Percentiles rank a stretch among this genome's conserved stretches.
Conservation (phyloP, 2,888 invertebrate genomes). For the Ornithoptera alexandrae region DNA sequence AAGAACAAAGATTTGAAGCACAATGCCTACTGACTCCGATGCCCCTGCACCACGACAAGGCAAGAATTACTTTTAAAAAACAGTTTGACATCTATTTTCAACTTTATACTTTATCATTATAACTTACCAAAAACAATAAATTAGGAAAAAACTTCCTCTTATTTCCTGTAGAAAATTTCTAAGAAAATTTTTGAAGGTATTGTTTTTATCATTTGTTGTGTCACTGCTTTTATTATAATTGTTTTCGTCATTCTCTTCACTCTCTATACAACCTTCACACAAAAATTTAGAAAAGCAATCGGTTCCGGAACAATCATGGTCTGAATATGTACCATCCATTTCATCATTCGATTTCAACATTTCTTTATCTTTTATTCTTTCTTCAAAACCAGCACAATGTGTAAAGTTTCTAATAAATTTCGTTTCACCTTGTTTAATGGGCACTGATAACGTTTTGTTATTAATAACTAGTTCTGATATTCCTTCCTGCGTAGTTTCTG, state of each 20-base stretch:
- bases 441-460: background rate
- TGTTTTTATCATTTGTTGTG: constrained; percentile 10
- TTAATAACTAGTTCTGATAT: background rate
- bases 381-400: constrained; percentile 43
- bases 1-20: too few species aligned
- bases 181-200: constrained; percentile 40
- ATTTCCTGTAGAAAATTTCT: constrained; percentile 43
- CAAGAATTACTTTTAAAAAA: too few species aligned
- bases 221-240: constrained; percentile 9
- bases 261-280: constrained; percentile 25
- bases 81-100: too few species aligned
- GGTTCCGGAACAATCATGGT: constrained; percentile 28
- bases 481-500: background rate
- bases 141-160: constrained; percentile 39
- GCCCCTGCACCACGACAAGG: too few species aligned
- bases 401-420: constrained; percentile 50
- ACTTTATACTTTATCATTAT: too few species aligned
- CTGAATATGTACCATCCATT: constrained; percentile 25
- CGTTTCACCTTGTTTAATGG: constrained; percentile 33
- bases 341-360: constrained; percentile 4
- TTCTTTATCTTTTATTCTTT: constrained; percentile 35
- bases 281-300: constrained; percentile 5
- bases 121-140: constrained; percentile 51
- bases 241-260: background rate
- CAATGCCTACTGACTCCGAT: too few species aligned